Evolutionary conservation across 2,797 vertebrate genomes (phyloP).

Genomic region (Nyctalus aviator): DNA sequence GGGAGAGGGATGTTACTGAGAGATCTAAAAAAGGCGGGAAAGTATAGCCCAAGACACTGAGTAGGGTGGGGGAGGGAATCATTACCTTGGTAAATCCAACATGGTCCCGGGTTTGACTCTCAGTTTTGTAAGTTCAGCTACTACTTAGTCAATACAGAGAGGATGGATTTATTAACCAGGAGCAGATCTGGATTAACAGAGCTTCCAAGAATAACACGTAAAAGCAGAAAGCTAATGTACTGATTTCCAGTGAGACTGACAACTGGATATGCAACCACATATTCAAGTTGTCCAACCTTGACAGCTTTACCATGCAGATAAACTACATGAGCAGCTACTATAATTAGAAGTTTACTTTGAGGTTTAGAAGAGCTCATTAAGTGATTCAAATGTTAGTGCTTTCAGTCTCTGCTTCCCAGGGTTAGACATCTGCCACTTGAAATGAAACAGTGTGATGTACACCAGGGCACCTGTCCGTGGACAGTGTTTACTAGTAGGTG

Average conservation of each 20-base stretch:
- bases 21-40: neutral
- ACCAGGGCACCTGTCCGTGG: neutral
- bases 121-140: neutral
- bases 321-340: neutral
- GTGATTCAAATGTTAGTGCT: neutral
- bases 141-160: neutral
- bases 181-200: neutral
- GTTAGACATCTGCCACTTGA: neutral
- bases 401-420: neutral
- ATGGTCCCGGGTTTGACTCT: neutral
- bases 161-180: neutral
- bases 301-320: neutral
- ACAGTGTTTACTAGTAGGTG: neutral
- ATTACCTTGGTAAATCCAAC: neutral
- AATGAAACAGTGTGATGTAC: neutral
- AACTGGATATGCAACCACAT: neutral
- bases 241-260: slow-evolving; percentile 4
- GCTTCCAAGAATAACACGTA: neutral
- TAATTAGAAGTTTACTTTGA: neutral
- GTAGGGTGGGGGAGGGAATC: neutral
- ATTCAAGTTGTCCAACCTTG: neutral
- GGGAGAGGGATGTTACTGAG: neutral
- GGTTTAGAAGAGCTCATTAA: neutral
- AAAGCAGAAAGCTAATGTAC: neutral
- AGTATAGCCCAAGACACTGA: neutral